A percentile compares a stretch with the other conserved stretches of the same genome.
Conservation (phyloP, 2,888 invertebrate genomes). For the Leucoptera coffeella region DNA sequence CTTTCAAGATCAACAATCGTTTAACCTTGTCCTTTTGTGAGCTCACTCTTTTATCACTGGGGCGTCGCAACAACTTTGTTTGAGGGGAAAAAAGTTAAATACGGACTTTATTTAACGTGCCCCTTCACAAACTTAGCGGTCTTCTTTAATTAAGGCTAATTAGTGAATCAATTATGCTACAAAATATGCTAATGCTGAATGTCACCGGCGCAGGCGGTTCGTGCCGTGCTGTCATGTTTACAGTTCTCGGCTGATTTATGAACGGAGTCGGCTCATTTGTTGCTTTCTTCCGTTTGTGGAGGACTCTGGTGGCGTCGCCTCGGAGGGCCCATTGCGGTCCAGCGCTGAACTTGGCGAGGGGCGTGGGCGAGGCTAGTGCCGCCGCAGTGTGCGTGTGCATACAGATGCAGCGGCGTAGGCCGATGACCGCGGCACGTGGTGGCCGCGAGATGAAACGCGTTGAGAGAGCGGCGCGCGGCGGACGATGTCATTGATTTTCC, state of each 20-base stretch:
- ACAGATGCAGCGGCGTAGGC: slow-evolving; percentile 17
- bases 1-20: slow-evolving; percentile 1
- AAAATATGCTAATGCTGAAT: no score
- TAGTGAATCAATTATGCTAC: no score
- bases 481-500: slow-evolving; percentile 49
- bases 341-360: slow-evolving; percentile 1
- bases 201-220: no score
- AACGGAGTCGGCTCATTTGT: background rate
- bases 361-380: slow-evolving; percentile 8
- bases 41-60: no score
- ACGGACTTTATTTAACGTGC: no score
- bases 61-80: no score
- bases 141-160: no score
- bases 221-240: no score
- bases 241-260: no score
- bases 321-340: no score
- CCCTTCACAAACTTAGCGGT: no score
- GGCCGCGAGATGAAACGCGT: slow-evolving; percentile 49
- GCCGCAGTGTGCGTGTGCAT: slow-evolving; percentile 7
- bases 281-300: background rate
- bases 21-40: slow-evolving; percentile 2
- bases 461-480: slow-evolving; percentile 49
- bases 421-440: slow-evolving; percentile 51
- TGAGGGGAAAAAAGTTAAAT: no score
- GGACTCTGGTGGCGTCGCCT: background rate